A percentile compares a stretch with the other conserved stretches of the same genome.
Conservation (phyloP, 2,113 vertebrate species). For the Callionymus lyra region DNA sequence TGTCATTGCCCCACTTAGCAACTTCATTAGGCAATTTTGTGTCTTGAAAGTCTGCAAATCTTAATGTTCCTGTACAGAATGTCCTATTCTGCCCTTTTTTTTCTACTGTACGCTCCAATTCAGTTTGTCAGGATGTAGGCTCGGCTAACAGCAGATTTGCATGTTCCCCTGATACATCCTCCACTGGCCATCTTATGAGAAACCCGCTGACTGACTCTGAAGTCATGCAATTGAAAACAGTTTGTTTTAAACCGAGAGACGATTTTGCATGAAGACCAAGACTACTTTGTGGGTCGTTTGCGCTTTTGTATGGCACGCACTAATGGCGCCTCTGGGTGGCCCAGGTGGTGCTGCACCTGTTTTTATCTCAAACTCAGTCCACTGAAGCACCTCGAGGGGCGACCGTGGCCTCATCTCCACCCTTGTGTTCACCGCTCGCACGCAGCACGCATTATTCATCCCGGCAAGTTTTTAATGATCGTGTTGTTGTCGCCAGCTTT, state of each 20-base stretch:
- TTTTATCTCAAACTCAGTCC: constrained; percentile 37
- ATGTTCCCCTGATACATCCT: constrained; percentile 58
- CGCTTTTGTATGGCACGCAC: constrained; percentile 26
- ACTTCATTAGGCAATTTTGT: constrained; percentile 44
- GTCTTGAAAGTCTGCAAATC: constrained; percentile 33
- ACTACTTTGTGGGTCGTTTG: constrained; percentile 20
- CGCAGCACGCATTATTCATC: constrained; percentile 30
- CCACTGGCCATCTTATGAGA: constrained; percentile 52
- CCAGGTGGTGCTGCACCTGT: constrained; percentile 67
- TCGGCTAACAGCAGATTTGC: constrained; percentile 58
- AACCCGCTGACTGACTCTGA: constrained; percentile 50
- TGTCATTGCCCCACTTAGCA: constrained; percentile 42
- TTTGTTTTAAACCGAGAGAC: constrained; percentile 34
- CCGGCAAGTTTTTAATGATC: neutral
- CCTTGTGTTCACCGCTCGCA: constrained; percentile 23
- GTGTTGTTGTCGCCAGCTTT: no score
- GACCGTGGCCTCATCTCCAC: constrained; percentile 29
- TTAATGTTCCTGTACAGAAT: constrained; percentile 54
- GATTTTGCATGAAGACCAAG: constrained; percentile 46
- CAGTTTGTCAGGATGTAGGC: constrained; percentile 52
- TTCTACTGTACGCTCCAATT: constrained; percentile 55
- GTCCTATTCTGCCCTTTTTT: constrained; percentile 47
- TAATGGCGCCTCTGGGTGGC: constrained; percentile 52
- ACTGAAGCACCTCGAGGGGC: constrained; percentile 39
- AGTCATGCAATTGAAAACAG: constrained; percentile 50